Evolutionary conservation across 2,113 vertebrate species (phyloP).

Genomic region (Lophochroa leadbeateri): DNA sequence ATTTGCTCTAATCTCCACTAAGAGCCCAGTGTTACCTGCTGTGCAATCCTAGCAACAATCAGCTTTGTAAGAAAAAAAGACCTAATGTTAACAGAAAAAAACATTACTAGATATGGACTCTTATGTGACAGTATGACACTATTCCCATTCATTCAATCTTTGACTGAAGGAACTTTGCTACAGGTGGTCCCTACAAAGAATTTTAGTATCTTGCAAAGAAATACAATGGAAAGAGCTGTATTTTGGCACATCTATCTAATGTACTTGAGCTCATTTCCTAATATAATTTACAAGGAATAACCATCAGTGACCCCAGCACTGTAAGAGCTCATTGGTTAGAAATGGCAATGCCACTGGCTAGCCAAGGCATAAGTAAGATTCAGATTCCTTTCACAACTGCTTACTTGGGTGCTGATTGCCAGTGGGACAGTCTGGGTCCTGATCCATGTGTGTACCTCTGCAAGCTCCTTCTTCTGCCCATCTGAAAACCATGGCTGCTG

Average conservation of each 20-base stretch:
- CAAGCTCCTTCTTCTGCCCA: slow-evolving; percentile 84
- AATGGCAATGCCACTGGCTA: neutral
- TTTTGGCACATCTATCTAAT: neutral
- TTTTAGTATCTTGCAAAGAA: neutral
- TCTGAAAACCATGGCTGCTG: slow-evolving; percentile 84
- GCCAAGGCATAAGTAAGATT: neutral
- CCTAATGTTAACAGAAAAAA: neutral
- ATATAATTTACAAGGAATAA: neutral
- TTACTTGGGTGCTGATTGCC: slow-evolving; percentile 79
- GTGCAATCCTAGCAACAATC: neutral
- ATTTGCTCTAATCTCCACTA: neutral
- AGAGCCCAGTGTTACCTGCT: neutral
- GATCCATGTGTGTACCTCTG: slow-evolving; percentile 82
- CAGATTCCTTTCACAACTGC: neutral
- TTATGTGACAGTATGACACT: accelerated
- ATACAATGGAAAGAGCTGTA: neutral
- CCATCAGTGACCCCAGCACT: neutral
- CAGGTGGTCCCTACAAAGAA: neutral
- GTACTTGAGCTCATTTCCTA: neutral
- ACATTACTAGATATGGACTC: neutral
- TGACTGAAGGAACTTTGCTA: neutral
- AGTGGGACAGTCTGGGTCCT: slow-evolving; percentile 73
- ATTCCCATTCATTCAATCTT: neutral
- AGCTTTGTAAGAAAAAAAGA: neutral
- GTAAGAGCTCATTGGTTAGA: accelerated